Percentiles rank a stretch among this genome's conserved stretches.
These are phyloP conservation scores for Globodera ellingtonae DNA, from an alignment of 1,140 invertebrate species.

Conservation along the genomic window DNA sequence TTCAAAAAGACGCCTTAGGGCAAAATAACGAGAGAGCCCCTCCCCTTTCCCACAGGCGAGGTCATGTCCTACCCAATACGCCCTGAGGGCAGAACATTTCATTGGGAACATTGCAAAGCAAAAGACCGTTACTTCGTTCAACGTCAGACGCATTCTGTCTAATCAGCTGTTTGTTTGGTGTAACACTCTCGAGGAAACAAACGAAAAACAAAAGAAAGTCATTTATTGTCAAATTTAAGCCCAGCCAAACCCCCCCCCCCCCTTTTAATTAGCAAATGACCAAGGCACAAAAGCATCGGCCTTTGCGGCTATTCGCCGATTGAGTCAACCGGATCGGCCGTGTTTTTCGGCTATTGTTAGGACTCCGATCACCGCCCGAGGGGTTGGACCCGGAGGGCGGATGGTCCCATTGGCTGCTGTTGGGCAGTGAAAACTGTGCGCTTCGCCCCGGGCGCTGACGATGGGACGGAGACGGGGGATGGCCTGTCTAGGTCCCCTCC, in stretches of 20 bases:
- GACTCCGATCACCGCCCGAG: not conserved
- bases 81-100: not conserved
- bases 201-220: no score
- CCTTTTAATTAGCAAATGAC: no score
- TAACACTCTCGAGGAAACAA: no score
- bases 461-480: not conserved
- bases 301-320: not conserved
- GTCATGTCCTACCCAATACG: not conserved
- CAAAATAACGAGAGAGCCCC: not conserved
- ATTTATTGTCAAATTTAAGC: no score
- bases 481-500: not conserved
- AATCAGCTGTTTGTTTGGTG: no score
- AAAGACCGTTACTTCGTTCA: not conserved
- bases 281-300: not conserved
- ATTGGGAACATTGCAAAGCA: no score
- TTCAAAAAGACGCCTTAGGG: not conserved
- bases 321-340: not conserved
- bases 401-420: not conserved
- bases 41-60: no score
- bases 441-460: slow-evolving; percentile 1
- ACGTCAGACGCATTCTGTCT: no score
- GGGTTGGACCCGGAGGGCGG: not conserved
- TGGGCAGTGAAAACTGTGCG: not conserved
- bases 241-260: no score
- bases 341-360: not conserved